Conservation (phyloP, 2,113 vertebrate species). For the Anas platyrhynchos region DNA sequence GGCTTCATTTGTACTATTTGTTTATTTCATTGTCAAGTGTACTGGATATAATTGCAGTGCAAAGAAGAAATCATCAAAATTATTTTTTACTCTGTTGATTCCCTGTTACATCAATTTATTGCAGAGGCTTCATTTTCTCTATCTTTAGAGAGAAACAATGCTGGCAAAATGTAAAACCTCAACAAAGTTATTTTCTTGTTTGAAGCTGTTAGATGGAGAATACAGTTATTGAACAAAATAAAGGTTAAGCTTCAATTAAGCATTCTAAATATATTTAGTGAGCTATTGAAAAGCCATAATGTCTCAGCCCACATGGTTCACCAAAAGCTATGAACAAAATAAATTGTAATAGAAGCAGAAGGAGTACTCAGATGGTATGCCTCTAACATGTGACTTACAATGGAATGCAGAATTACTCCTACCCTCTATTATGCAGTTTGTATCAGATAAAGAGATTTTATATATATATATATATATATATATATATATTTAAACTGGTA, state of each 20-base stretch:
- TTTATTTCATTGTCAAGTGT: constrained; percentile 74
- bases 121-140: constrained; percentile 21
- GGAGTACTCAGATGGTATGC: not conserved
- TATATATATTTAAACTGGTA: not conserved
- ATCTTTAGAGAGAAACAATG: constrained; percentile 57
- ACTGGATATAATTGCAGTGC: constrained; percentile 72
- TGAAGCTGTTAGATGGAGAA: constrained; percentile 50
- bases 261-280: constrained; percentile 70
- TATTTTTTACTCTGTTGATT: constrained; percentile 69
- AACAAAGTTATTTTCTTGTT: constrained; percentile 49
- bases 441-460: not conserved
- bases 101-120: constrained; percentile 54
- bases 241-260: constrained; percentile 73
- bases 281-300: constrained; percentile 63
- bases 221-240: constrained; percentile 61
- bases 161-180: constrained; percentile 53
- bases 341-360: constrained; percentile 44
- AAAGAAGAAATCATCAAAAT: constrained; percentile 75
- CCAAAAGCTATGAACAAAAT: constrained; percentile 21
- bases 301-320: constrained; percentile 52
- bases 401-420: not conserved
- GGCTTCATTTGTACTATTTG: constrained; percentile 78
- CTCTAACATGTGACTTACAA: not conserved
- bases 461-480: too few relatives aligned
- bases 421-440: not conserved